A percentile compares a stretch with the other conserved stretches of the same genome.
Evolutionary conservation across 2,113 vertebrate species (phyloP).

Genomic region (Pheucticus melanocephalus): DNA sequence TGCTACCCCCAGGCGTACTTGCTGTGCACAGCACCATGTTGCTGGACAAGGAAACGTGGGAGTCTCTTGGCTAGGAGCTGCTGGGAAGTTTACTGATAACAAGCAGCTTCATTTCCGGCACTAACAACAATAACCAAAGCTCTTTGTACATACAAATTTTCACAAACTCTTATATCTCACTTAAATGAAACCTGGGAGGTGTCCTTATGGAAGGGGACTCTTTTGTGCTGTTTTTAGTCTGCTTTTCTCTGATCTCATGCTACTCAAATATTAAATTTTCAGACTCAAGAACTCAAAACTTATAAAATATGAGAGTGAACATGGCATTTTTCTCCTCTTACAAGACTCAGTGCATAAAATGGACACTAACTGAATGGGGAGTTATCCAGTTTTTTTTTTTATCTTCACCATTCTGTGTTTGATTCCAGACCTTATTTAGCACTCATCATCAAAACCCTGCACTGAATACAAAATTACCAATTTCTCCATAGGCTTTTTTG

Average conservation of each 20-base stretch:
- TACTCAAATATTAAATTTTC: neutral
- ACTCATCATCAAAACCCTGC: constrained; percentile 4
- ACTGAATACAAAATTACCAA: constrained; percentile 45
- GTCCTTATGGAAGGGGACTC: neutral
- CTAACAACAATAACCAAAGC: neutral
- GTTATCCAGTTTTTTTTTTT: constrained; percentile 11
- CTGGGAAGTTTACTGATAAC: constrained; percentile 3
- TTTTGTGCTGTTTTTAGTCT: neutral
- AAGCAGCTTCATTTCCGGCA: constrained; percentile 38
- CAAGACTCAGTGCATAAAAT: neutral
- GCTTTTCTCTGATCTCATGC: neutral
- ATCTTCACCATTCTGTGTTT: neutral
- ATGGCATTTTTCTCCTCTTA: neutral
- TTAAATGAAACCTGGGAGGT: neutral
- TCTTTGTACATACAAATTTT: neutral
- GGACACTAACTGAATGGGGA: neutral
- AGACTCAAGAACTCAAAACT: neutral
- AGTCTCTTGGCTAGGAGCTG: neutral
- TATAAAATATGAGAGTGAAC: neutral
- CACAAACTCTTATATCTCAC: neutral
- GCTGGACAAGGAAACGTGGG: neutral
- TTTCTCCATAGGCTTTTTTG: constrained; percentile 30
- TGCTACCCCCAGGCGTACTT: neutral
- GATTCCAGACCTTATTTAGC: constrained; percentile 43
- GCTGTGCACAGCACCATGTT: neutral